Conservation (phyloP, 2,113 vertebrate genomes). For the Aegypius monachus region DNA sequence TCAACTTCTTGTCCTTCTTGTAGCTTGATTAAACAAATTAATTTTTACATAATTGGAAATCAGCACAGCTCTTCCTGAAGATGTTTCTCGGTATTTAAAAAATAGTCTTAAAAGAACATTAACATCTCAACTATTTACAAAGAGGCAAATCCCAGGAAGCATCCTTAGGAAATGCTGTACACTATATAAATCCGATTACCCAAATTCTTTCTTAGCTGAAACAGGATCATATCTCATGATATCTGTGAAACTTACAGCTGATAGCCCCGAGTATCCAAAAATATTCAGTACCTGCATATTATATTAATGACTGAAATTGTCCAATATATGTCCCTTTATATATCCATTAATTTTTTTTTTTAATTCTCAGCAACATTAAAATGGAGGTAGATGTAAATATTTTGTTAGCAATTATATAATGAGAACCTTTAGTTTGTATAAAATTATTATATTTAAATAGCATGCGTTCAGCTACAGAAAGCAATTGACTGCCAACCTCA, state of each 20-base stretch:
- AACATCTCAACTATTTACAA: constrained; percentile 2
- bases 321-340: not conserved
- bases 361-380: not conserved
- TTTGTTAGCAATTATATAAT: not conserved
- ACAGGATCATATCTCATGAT: not conserved
- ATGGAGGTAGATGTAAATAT: not conserved
- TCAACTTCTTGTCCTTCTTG: constrained; percentile 19
- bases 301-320: not conserved
- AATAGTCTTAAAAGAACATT: constrained; percentile 16
- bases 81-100: constrained; percentile 19
- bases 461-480: not conserved
- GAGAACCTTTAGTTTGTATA: not conserved
- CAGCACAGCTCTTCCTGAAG: not conserved
- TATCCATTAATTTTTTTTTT: not conserved
- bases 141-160: constrained; percentile 20
- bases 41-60: constrained; percentile 58
- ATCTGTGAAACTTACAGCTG: constrained; percentile 14
- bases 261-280: not conserved
- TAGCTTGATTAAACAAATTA: constrained; percentile 62
- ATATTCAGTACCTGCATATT: not conserved
- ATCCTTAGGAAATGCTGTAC: not conserved
- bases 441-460: not conserved
- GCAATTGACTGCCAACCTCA: not conserved
- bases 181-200: constrained; percentile 26
- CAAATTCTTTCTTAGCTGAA: not conserved